Conservation (phyloP, 2,113 vertebrate species). For the Plotosus lineatus region DNA sequence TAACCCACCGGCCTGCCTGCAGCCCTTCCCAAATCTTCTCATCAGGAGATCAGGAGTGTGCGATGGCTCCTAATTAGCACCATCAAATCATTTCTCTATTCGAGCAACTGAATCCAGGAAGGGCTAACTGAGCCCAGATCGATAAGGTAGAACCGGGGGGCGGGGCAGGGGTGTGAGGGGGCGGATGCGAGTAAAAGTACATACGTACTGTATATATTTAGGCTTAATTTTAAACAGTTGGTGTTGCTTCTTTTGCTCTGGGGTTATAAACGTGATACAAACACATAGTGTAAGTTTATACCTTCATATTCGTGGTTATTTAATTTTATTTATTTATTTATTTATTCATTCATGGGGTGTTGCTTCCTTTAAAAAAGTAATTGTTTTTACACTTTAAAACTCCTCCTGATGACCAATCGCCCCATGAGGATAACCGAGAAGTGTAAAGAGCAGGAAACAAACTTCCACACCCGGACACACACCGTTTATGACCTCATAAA, state of each 20-base stretch:
- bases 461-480: not conserved
- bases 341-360: too few relatives aligned
- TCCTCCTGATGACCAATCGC: not conserved
- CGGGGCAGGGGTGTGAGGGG: not conserved
- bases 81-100: slow-evolving; percentile 44
- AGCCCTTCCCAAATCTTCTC: not conserved
- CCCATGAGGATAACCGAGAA: not conserved
- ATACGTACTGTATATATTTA: too few relatives aligned
- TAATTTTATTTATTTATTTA: too few relatives aligned
- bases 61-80: slow-evolving; percentile 26
- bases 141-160: not conserved
- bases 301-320: too few relatives aligned
- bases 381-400: not conserved
- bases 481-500: not conserved
- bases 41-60: slow-evolving; percentile 10
- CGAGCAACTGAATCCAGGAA: slow-evolving; percentile 8
- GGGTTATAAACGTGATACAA: too few relatives aligned
- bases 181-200: not conserved
- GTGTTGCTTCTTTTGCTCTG: too few relatives aligned
- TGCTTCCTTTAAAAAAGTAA: too few relatives aligned
- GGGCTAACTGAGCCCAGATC: slow-evolving; percentile 32
- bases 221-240: too few relatives aligned
- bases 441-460: not conserved
- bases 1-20: not conserved
- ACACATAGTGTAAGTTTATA: too few relatives aligned